phyloP scores from a whole-genome alignment of 2,113 vertebrate species.

The Nansenia antarctica region DNA sequence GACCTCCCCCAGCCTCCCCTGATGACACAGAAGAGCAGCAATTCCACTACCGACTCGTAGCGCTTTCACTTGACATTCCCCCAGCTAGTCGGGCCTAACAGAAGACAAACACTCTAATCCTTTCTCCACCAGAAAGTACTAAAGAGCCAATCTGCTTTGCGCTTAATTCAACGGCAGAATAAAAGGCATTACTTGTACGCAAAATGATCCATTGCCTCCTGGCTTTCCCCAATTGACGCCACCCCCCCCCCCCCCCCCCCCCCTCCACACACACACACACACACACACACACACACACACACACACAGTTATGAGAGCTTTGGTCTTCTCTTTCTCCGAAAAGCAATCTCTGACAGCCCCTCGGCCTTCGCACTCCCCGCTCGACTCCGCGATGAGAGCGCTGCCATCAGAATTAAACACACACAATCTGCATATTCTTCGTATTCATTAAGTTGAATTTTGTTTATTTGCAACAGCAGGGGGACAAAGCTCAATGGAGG shows the following conservation, averaged over 20 bases:
- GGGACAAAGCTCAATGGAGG: not conserved
- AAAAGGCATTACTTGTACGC: not conserved
- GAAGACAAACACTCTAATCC: conserved; percentile 6
- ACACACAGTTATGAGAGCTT: conserved; percentile 11
- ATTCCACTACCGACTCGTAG: not conserved
- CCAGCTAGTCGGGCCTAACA: not conserved
- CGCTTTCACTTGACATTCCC: conserved; percentile 17
- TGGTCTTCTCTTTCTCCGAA: conserved; percentile 17
- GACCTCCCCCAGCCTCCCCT: too few relatives aligned
- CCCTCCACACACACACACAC: too few relatives aligned
- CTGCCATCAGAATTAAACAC: conserved; percentile 11
- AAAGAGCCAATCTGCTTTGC: conserved; percentile 20
- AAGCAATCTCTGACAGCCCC: conserved; percentile 6
- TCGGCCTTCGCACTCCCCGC: too few relatives aligned
- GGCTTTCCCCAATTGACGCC: too few relatives aligned
- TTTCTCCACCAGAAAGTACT: conserved; percentile 6
- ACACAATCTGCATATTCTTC: conserved; percentile 15
- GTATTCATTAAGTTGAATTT: conserved; percentile 19
- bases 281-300: not conserved
- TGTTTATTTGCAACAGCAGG: conserved; percentile 24
- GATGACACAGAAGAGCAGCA: not conserved
- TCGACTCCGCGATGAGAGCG: not conserved
- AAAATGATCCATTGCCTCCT: conserved; percentile 10
- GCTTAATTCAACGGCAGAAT: conserved; percentile 19
- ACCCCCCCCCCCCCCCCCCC: too few relatives aligned